Conservation (phyloP, 1,140 invertebrate species). For the Onthophagus taurus region DNA sequence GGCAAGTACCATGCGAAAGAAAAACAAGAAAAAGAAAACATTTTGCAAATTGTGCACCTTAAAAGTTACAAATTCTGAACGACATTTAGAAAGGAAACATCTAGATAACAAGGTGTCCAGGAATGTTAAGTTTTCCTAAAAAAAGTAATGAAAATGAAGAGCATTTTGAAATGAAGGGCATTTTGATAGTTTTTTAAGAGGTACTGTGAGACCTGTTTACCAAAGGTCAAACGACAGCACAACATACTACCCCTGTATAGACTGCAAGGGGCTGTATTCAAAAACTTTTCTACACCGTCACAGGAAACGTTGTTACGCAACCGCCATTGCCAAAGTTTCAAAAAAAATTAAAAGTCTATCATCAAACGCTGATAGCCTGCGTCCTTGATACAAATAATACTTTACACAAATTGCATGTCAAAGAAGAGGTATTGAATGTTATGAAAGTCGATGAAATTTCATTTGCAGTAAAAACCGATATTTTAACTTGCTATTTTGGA, state of each 20-base stretch:
- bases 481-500: conserved; percentile 19
- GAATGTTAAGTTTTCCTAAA: not conserved
- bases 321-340: not conserved
- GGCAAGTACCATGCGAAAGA: too few relatives aligned
- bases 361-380: conserved; percentile 20
- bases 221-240: not conserved
- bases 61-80: conserved; percentile 2
- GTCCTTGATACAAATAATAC: conserved; percentile 11
- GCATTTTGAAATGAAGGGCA: not conserved
- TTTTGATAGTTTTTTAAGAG: not conserved
- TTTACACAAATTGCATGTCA: conserved; percentile 15
- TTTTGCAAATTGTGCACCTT: not conserved
- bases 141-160: not conserved
- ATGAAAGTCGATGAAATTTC: conserved; percentile 21
- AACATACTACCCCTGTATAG: not conserved
- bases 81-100: not conserved
- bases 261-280: not conserved
- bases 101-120: not conserved
- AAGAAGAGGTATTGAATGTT: conserved; percentile 20
- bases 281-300: not conserved
- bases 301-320: not conserved
- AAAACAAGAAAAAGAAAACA: not conserved
- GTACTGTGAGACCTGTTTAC: too few relatives aligned
- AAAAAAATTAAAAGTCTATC: not conserved
- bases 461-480: conserved; percentile 19